Evolutionary conservation across 1,140 invertebrate species (phyloP).

Genomic region (Drosophila kepulauana): DNA sequence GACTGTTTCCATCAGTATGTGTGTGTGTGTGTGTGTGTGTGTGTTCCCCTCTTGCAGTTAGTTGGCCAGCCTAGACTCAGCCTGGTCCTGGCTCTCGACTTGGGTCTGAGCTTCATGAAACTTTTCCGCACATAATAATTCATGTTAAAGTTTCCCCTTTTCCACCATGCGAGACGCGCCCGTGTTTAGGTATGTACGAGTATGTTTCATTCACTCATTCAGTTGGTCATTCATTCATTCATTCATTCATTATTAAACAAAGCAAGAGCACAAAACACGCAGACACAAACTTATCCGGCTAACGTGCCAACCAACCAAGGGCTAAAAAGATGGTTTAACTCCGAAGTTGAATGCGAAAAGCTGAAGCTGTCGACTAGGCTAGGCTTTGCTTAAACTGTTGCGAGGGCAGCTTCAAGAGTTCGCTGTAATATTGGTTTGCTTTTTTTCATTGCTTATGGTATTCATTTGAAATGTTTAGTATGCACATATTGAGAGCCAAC

Average conservation of each 20-base stretch:
- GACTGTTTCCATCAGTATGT: slow-evolving; percentile 7
- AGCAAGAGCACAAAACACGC: slow-evolving; percentile 44
- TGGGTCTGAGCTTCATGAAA: slow-evolving; percentile 54
- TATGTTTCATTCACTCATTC: slow-evolving; percentile 48
- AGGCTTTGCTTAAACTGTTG: slow-evolving; percentile 14
- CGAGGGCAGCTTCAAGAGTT: background rate
- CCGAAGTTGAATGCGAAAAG: slow-evolving; percentile 2
- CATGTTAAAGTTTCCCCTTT: slow-evolving; percentile 73
- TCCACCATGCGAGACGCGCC: slow-evolving; percentile 10
- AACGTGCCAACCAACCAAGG: slow-evolving; percentile 18
- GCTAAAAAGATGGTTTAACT: slow-evolving; percentile 32
- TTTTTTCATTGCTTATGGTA: too few relatives aligned
- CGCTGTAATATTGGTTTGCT: too few relatives aligned
- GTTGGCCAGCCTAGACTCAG: slow-evolving; percentile 30
- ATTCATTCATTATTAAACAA: slow-evolving; percentile 70
- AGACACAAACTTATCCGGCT: slow-evolving; percentile 43
- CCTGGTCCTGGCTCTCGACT: too few relatives aligned
- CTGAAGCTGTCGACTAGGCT: background rate
- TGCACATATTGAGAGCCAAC: too few relatives aligned
- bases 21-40: slow-evolving; percentile 23
- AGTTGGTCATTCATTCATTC: slow-evolving; percentile 50
- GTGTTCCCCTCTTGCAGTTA: slow-evolving; percentile 2
- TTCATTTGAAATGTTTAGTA: too few relatives aligned
- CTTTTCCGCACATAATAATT: slow-evolving; percentile 80
- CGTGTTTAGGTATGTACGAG: slow-evolving; percentile 29